phyloP scores from a whole-genome alignment of 1,140 invertebrate genomes.

The Mizuhopecten yessoensis region DNA sequence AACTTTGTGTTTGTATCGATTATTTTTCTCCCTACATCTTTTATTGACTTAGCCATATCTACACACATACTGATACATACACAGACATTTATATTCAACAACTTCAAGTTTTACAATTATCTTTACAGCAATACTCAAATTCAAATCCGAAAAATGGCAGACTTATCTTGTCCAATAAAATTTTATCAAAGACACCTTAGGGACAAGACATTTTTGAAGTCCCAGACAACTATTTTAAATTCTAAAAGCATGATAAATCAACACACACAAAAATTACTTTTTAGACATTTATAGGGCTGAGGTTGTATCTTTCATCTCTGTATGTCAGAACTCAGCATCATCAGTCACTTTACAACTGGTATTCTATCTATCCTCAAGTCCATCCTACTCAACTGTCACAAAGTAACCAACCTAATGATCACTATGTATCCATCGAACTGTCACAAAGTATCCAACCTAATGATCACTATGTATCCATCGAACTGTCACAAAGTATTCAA shows the following conservation, averaged over 20 bases:
- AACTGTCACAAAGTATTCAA: too few species aligned
- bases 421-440: too few species aligned
- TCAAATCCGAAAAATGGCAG: constrained; percentile 9
- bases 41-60: not conserved
- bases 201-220: not conserved
- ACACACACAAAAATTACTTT: not conserved
- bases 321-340: too few species aligned
- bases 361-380: not conserved
- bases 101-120: not conserved
- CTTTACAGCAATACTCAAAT: not conserved
- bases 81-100: not conserved
- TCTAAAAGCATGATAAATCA: not conserved
- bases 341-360: too few species aligned
- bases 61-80: not conserved
- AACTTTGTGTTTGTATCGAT: not conserved
- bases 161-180: constrained; percentile 13
- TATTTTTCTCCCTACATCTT: not conserved
- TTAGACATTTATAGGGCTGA: not conserved
- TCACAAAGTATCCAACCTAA: too few species aligned
- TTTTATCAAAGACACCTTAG: not conserved
- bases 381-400: too few species aligned
- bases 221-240: not conserved
- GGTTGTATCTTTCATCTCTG: too few species aligned
- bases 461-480: too few species aligned
- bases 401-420: too few species aligned